Evolutionary conservation across 2,888 invertebrate genomes (phyloP).

Genomic region (Dasypogon diadema): DNA sequence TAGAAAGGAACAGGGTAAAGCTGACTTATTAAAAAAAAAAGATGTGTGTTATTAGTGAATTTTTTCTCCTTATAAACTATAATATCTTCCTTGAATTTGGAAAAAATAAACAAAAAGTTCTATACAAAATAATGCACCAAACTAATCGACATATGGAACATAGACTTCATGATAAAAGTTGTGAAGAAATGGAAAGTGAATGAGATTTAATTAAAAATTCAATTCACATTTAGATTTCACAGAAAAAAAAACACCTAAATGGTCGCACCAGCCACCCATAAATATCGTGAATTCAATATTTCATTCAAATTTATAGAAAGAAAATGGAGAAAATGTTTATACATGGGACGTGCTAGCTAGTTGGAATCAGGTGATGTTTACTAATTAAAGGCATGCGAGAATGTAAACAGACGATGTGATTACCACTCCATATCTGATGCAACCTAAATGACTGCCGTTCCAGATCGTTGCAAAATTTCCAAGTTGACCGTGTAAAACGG

Average conservation of each 20-base stretch:
- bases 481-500: constrained; percentile 31
- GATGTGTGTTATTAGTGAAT: too few relatives aligned
- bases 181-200: constrained; percentile 33
- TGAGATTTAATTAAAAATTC: not conserved
- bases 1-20: too few relatives aligned
- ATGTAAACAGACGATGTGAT: not conserved
- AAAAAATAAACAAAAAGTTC: too few relatives aligned
- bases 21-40: too few relatives aligned
- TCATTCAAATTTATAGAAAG: constrained; percentile 9
- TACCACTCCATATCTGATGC: constrained; percentile 24
- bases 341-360: not conserved
- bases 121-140: too few relatives aligned
- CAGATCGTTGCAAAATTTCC: constrained; percentile 42
- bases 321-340: constrained; percentile 32
- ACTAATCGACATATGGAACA: too few relatives aligned
- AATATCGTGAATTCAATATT: not conserved
- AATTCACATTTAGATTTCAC: not conserved
- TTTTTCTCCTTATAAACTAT: too few relatives aligned
- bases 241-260: not conserved
- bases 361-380: constrained; percentile 38
- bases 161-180: too few relatives aligned
- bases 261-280: not conserved
- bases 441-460: constrained; percentile 43
- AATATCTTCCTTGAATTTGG: too few relatives aligned
- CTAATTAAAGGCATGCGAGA: constrained; percentile 38